Percentiles rank a stretch among this genome's conserved stretches.
Evolutionary conservation across 2,113 vertebrate genomes (phyloP).

Genomic region (Syngnathus scovelli): DNA sequence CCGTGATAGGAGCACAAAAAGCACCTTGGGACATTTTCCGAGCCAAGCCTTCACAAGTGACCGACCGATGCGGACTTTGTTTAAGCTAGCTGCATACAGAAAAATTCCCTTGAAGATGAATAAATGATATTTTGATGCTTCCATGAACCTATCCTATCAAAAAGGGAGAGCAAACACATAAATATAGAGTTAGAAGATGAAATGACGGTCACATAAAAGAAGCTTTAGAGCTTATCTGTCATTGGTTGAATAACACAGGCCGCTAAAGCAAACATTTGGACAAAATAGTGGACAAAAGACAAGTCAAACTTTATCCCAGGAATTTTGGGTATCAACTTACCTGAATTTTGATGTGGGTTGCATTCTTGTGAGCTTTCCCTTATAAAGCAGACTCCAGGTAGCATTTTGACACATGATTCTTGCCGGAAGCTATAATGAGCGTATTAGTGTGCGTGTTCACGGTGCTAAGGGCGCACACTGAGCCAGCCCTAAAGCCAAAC

Average conservation of each 20-base stretch:
- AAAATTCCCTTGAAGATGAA: neutral
- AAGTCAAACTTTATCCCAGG: neutral
- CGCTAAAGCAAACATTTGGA: neutral
- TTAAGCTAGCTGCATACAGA: too few relatives aligned
- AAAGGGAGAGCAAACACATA: neutral
- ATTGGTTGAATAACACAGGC: neutral
- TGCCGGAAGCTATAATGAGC: slow-evolving; percentile 13
- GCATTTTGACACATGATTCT: slow-evolving; percentile 12
- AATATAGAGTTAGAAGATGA: neutral
- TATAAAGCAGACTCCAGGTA: slow-evolving; percentile 5
- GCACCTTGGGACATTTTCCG: too few relatives aligned
- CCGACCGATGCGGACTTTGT: too few relatives aligned
- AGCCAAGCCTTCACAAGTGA: too few relatives aligned
- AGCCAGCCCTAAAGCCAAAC: slow-evolving; percentile 4
- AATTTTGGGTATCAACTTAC: slow-evolving; percentile 38
- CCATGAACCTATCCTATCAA: neutral
- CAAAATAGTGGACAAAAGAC: neutral
- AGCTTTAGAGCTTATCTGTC: neutral
- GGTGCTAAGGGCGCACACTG: neutral
- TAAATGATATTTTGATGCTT: neutral
- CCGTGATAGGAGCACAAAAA: too few relatives aligned
- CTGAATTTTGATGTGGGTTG: slow-evolving; percentile 22
- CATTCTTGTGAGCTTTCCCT: slow-evolving; percentile 17
- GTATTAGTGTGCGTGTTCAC: slow-evolving; percentile 13
- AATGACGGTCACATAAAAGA: neutral